Conservation (phyloP, 2,888 invertebrate species). For the Polymixis flavicincta region DNA sequence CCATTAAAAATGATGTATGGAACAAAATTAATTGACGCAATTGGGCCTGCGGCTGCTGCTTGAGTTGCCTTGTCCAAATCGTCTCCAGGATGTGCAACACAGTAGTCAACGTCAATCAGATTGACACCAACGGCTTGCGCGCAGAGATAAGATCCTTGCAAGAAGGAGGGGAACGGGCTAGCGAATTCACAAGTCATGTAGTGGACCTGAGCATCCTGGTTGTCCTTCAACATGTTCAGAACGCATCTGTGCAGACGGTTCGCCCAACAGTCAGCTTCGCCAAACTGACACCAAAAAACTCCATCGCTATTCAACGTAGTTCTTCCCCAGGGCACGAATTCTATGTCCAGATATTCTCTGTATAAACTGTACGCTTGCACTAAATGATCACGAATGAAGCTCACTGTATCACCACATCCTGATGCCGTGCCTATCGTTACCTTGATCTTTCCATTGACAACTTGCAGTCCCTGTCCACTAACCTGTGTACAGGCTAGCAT, state of each 20-base stretch:
- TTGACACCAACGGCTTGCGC: slow-evolving; percentile 76
- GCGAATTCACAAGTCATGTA: slow-evolving; percentile 85
- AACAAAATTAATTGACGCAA: slow-evolving; percentile 74
- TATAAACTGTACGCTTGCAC: slow-evolving; percentile 76
- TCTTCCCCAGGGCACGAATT: slow-evolving; percentile 87
- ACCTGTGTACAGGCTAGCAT: slow-evolving; percentile 58
- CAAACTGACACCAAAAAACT: slow-evolving; percentile 78
- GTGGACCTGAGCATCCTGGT: slow-evolving; percentile 78
- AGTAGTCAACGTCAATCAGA: slow-evolving; percentile 77
- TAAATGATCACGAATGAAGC: slow-evolving; percentile 76
- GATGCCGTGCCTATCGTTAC: slow-evolving; percentile 80
- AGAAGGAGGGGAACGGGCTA: slow-evolving; percentile 72
- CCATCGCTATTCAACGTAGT: slow-evolving; percentile 73
- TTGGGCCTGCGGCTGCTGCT: slow-evolving; percentile 71
- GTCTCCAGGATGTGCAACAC: slow-evolving; percentile 76
- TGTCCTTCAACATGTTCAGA: slow-evolving; percentile 73
- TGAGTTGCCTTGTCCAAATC: slow-evolving; percentile 77
- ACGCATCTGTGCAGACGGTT: slow-evolving; percentile 85
- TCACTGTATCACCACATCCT: slow-evolving; percentile 80
- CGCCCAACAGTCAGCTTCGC: slow-evolving; percentile 82
- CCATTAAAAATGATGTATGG: slow-evolving; percentile 83
- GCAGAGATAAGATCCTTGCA: slow-evolving; percentile 76
- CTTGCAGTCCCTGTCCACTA: slow-evolving; percentile 65
- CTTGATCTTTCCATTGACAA: slow-evolving; percentile 81
- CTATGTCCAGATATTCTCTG: slow-evolving; percentile 78